Base-by-base conservation (phyloP, 2,113 vertebrate genomes). In the Ptyas mucosa region DNA sequence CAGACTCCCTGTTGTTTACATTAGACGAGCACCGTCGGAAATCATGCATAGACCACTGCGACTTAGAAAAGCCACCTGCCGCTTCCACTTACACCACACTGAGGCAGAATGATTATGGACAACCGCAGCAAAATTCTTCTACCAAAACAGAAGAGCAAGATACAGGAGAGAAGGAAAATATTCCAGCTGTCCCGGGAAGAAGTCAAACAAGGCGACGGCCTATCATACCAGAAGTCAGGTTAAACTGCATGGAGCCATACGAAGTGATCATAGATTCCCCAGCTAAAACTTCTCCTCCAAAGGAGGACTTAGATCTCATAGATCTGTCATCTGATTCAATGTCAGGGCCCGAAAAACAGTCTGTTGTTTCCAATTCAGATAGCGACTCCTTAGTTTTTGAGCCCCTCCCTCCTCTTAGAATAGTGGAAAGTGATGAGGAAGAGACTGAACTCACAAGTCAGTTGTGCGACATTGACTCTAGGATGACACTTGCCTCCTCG, bases 321-420 rank as follows among this genome's bases (percentile, higher is more conserved):
- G 99, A 99, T 95, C 97, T 99, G 93, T 99, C 99, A 29, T 99
- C 99, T 0, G 99, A 99, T 94, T 99, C 99, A 39, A 98, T 98
- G 0, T 99, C 99, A 0, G 98, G 99, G 87, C 98, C 98, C n/a
- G 99, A 99, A 88, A 99, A 99, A 49, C 98, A 97, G 92, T 99
- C 99, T 0, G 95, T 98, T n/a, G 98, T 98, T 91, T 99, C 99
- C 11, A 98, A 98, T 57, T 99, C 99, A 0, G 99, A 99, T 96
- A 99, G 98, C 1, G 99, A 99, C 97, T 99, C 99, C 2, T 97
- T 99, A 92, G 98, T 99, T 9, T 99, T 99, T 69, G 99, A 99
- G 94, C 98, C 98, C 0, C 97, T 99, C 90, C 99, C 99, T 57
- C 99, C 99, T 15, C 98, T 99, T 90, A 97, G 99, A 93, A 99